Evolutionary conservation across 2,888 invertebrate species (phyloP), one percentile per base, ranked within the genome.

Genomic region (Phyto melanocephala): DNA sequence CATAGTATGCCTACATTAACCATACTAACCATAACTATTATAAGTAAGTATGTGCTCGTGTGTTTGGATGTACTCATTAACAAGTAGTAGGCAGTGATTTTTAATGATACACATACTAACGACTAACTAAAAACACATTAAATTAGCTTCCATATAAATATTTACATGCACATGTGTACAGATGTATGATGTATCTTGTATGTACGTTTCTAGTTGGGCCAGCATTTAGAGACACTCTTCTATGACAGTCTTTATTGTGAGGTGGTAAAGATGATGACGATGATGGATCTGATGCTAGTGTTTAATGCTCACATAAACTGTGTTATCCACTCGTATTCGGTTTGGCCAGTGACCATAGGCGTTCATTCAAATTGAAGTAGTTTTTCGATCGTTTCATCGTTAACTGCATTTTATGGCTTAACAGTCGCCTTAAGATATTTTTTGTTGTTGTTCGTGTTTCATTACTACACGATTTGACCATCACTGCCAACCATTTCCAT

Each of bases 351-450:
- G 15, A 52, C 40, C 35, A 72, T 65, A 42, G 68, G 70, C 60
- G 68, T 70, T 62, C 42, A 24, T 68, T 67, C 28, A 74, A 67
- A 74, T 62, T 80, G 52, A 74, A 72, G 42, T 52, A 60, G 79
- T 79, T 70, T 67, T 79, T 71, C 65, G 45, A 79, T 78, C 77
- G 33, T 54, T 71, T 56, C 58, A 75, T 82, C 70, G 68, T 79
- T 79, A 75, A 78, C 75, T 82, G 52, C 13, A 45, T 79, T 79
- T 82, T 82, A 82, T 75, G 82, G 60, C 63, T 79, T 60, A 71
- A 82, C 63, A 75, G 82, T 82, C 82, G 75, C 82, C 78, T 82
- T 13, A 52, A 75, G 58, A 52, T 79, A 72, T 52, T 77, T 72
- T 72, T 65, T 20, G 7, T 70, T 45, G 56, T 56, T 33, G 22